phyloP scores from a whole-genome alignment of 2,113 vertebrate species.

The Chascanopsetta lugubris region DNA sequence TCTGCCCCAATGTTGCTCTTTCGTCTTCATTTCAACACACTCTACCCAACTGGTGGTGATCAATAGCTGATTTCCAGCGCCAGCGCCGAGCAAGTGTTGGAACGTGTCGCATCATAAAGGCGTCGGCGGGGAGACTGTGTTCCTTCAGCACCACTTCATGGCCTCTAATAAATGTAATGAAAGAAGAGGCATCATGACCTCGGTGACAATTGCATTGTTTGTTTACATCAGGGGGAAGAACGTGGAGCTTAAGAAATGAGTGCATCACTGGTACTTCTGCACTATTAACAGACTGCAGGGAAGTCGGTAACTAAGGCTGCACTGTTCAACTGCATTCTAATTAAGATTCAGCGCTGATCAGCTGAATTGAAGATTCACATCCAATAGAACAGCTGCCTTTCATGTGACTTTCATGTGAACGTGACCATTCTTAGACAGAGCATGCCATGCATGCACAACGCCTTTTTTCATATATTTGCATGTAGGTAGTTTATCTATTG shows the following conservation, averaged over 20 bases:
- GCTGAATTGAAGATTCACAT: too few relatives aligned
- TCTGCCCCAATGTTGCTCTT: constrained; percentile 31
- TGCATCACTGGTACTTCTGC: background rate
- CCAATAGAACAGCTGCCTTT: too few relatives aligned
- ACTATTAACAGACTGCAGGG: background rate
- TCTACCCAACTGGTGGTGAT: constrained; percentile 51
- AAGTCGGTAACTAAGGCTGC: background rate
- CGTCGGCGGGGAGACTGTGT: constrained; percentile 31
- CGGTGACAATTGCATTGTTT: background rate
- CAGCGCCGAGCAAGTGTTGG: constrained; percentile 43
- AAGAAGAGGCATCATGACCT: background rate
- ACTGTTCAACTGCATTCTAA: too few relatives aligned
- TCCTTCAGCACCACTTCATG: constrained; percentile 12
- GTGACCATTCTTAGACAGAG: too few relatives aligned
- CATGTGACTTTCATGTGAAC: too few relatives aligned
- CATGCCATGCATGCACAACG: too few relatives aligned
- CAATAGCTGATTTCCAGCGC: constrained; percentile 51
- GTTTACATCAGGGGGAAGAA: background rate
- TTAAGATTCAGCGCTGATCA: too few relatives aligned
- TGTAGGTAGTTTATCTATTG: too few relatives aligned
- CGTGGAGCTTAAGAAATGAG: background rate
- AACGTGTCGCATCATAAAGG: constrained; percentile 33
- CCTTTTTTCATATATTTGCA: too few relatives aligned
- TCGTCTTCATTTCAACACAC: constrained; percentile 61
- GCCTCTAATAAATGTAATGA: constrained; percentile 16